Percentiles rank a stretch among this genome's conserved stretches.
Conservation (phyloP, 1,140 invertebrate species). For the Parapsyche elsis region DNA sequence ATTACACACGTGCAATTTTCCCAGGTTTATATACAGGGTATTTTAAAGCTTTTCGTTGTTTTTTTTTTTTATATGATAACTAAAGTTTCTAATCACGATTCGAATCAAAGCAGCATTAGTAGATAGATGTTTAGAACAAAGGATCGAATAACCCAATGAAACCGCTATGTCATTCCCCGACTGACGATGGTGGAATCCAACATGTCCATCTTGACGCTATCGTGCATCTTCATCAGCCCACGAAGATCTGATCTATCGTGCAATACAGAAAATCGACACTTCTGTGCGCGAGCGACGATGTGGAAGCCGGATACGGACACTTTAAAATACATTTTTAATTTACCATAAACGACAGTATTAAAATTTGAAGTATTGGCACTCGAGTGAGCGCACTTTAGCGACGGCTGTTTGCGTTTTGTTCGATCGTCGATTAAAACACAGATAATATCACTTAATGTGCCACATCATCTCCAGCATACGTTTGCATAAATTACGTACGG, state of each 20-base stretch:
- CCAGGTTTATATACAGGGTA: neutral
- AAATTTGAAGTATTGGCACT: too few relatives aligned
- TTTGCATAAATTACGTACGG: slow-evolving; percentile 36
- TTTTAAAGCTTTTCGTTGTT: neutral
- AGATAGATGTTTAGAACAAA: slow-evolving; percentile 6
- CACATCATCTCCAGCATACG: slow-evolving; percentile 22
- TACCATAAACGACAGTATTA: too few relatives aligned
- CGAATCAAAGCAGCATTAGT: slow-evolving; percentile 8
- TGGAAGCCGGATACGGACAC: too few relatives aligned
- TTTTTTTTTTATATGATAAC: neutral
- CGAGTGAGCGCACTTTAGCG: too few relatives aligned
- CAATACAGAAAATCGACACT: too few relatives aligned
- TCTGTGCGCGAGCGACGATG: too few relatives aligned
- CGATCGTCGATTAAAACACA: slow-evolving; percentile 13
- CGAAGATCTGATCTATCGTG: too few relatives aligned
- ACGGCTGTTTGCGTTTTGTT: slow-evolving; percentile 6
- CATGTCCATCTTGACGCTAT: slow-evolving; percentile 31
- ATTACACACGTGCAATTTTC: neutral
- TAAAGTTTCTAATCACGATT: neutral
- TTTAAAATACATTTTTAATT: too few relatives aligned
- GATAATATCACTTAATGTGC: slow-evolving; percentile 20
- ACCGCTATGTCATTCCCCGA: slow-evolving; percentile 22
- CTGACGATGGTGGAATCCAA: neutral
- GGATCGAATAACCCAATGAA: neutral
- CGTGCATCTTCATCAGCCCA: slow-evolving; percentile 24